Evolutionary conservation across 1,140 invertebrate genomes (phyloP), one percentile per base, ranked within the genome.

Genomic region (Meteorus sp.): DNA sequence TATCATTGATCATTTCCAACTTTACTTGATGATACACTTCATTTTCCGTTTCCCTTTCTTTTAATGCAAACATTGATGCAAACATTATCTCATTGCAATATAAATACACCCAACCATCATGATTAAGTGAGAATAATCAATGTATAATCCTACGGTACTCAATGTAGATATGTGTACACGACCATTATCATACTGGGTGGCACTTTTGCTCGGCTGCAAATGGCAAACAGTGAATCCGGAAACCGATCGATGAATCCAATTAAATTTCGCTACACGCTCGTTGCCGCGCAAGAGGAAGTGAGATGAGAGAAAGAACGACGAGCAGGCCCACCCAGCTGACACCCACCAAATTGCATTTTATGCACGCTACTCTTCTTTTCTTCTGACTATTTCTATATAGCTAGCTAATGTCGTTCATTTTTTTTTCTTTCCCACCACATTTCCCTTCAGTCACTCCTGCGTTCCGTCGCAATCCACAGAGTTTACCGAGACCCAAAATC

Each of bases 221-320:
- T 15, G 29, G 23, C 47, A 50, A 31, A n/a, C 47, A 23, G 51
- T 71, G 69, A 77, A 70, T 72, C 68, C 68, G 70, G 67, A 70
- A 67, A 65, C 67, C 69, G 72, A 72, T 77, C 75, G 69, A 78
- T 78, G 74, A 75, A 76, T 77, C 67, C 71, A 78, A 78, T 78
- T 75, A 77, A 77, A 77, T 76, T 75, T 71, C 54, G 64, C 73
- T 70, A 72, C 68, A 62, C 54, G 54, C 47, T 23, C 37, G 56
- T 57, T 50, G n/a, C 25, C 37, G 27, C 44, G 44, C 19, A 47
- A 9, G 23, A n/a, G 6, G 9, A 25, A 25, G 23, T 17, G 23
- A 22, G 25, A 17, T 45, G 23, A 17, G 43, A 56, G 58, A 63
- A 33, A 61, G 13, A 39, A 29, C 37, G 15, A 59, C 41, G 57